Percentiles rank a stretch among this genome's conserved stretches.
Conservation (phyloP, 1,140 invertebrate genomes). For the Drosophila aff. region DNA sequence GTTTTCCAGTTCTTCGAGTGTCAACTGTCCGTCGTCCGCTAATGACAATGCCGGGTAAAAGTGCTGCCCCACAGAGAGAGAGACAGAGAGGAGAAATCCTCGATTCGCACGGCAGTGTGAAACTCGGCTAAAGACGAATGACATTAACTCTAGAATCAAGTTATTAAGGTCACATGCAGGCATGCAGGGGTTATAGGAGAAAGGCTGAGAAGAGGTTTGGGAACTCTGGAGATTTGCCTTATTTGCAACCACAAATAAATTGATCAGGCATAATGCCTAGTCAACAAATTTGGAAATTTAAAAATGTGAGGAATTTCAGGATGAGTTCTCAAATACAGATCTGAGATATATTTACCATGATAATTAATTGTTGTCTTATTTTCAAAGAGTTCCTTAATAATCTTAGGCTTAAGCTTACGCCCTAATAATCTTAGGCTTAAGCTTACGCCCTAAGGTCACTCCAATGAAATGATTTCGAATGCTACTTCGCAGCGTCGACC, state of each 20-base stretch:
- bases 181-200: not conserved
- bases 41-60: constrained; percentile 46
- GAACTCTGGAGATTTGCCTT: not conserved
- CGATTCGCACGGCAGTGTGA: constrained; percentile 13
- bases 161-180: constrained; percentile 10
- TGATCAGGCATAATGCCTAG: too few relatives aligned
- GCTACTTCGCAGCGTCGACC: constrained; percentile 1
- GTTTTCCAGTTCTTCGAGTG: constrained; percentile 40
- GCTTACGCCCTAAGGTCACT: too few relatives aligned
- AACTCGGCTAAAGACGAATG: not conserved
- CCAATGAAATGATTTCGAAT: not conserved
- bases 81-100: constrained; percentile 18
- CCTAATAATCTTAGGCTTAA: not conserved
- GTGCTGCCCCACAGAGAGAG: constrained; percentile 4
- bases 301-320: not conserved
- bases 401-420: not conserved
- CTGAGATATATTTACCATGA: too few relatives aligned
- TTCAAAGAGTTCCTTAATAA: not conserved
- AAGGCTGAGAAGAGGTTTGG: not conserved
- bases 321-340: too few relatives aligned
- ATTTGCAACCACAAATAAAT: not conserved
- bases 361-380: not conserved
- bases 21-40: constrained; percentile 15
- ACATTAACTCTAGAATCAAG: constrained; percentile 22
- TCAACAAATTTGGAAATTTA: too few relatives aligned